Evolutionary conservation across 64 coral and sea anemone species (phyloP), one percentile per base, ranked within the genome.

Genomic region (Pocillopora verrucosa): DNA sequence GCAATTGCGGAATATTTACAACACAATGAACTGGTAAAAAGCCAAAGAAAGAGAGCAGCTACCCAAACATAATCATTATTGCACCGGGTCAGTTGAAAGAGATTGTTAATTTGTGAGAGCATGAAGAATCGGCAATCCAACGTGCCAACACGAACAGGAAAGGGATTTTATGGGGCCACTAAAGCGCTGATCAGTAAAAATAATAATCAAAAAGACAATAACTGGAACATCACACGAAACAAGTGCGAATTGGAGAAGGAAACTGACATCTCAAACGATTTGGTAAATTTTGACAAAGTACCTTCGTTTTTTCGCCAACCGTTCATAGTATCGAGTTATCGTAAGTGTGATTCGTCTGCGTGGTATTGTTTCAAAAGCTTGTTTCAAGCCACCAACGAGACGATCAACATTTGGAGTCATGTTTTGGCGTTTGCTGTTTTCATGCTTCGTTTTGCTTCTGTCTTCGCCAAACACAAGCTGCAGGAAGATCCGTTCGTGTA

Each of bases 371-470:
- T 97, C 13, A 74, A 88, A 34, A 97, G 95, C 68, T 59, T 94
- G 19, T 78, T 91, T 36, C 64, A 97, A 60, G 17, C 62, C 1
- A 93, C 88, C 0, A 97, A 97, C 78, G 95, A 97, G 26, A 97
- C 95, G 5, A 65, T 97, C 1, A 97, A 97, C 22, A 86, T 97
- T 14, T 97, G 95, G 95, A 97, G 91, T 72, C 95, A 97, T 84
- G 59, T 58, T 17, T 62, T 97, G 51, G 95, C 95, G 11, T 87
- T 97, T 20, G 82, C 82, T 30, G 45, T 93, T 15, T 97, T 97
- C 41, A n/a, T 70, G 4, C 4, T 97, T 16, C 92, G 95, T 36
- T 97, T 97, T 65, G 80, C 59, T 9, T n/a, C 87, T 61, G 88
- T 94, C 7, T 97, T 97, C 74, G 45, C 25, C 13, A 80, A 89